Evolutionary conservation across 2,113 vertebrate species (phyloP).

Genomic region (Seriola aureovittata): DNA sequence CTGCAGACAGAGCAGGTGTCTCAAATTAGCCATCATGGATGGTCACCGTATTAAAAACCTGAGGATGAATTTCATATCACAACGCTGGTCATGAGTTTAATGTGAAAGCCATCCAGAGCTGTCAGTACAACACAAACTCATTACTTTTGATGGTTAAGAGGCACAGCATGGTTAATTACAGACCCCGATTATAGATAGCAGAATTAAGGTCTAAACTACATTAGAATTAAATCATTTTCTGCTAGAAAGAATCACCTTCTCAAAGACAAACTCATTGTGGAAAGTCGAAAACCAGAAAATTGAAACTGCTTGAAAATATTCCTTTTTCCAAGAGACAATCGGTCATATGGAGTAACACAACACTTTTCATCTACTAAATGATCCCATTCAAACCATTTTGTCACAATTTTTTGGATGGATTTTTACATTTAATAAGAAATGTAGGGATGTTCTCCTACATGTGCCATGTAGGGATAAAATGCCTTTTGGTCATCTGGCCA

Average conservation of each 20-base stretch:
- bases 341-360: neutral
- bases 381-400: neutral
- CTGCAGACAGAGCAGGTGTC: slow-evolving; percentile 36
- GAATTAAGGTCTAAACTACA: neutral
- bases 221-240: slow-evolving; percentile 2
- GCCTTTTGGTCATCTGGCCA: neutral
- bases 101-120: neutral
- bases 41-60: neutral
- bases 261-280: neutral
- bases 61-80: slow-evolving; percentile 1
- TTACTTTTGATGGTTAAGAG: neutral
- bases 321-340: neutral
- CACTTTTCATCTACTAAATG: neutral
- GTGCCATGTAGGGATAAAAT: neutral
- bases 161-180: neutral
- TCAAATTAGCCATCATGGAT: slow-evolving; percentile 22
- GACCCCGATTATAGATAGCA: neutral
- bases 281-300: neutral
- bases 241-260: slow-evolving; percentile 7
- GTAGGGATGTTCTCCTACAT: neutral
- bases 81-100: neutral
- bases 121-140: neutral
- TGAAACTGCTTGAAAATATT: neutral
- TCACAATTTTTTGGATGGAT: neutral
- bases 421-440: neutral